Base-by-base conservation (phyloP, 2,113 vertebrate species). In the Atherinomorus stipes region DNA sequence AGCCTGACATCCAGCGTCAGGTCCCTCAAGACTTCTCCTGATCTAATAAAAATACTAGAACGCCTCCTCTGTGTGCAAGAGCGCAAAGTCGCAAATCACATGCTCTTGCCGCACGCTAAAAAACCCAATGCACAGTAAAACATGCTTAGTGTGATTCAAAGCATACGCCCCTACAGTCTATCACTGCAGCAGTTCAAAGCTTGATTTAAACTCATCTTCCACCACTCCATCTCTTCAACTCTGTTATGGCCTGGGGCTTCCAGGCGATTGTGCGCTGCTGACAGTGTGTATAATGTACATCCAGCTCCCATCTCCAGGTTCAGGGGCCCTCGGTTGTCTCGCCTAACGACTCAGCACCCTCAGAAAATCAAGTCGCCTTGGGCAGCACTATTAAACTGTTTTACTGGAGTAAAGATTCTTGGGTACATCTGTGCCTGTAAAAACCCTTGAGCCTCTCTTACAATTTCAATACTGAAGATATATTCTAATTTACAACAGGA, bases 211-310 rank as follows among this genome's bases (percentile, higher is more conserved):
- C 79, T 81, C 76, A 52, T 80, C 83, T 64, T 77, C 78, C 62
- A 63, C 74, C 54, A 58, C 53, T 85, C 78, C 81, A 68, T 87
- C 82, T 78, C 64, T 49, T 66, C 74, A 58, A 71, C 82, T 88
- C 78, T 88, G 89, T 89, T 89, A 79, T 91, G 87, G 89, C 91
- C 91, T 59, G 56, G 11, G 89, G 92, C 84, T 69, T 66, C 59
- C 61, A 34, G 26, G 71, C 83, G 67, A 78, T 81, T 78, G 77
- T 75, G 53, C 40, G 65, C 85, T 74, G 65, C 84, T 80, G 76
- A 84, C 78, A 77, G 83, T 58, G 42, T 82, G 78, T 64, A 81
- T 77, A 85, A 85, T 80, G 83, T 54, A 76, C 86, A 73, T 88
- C 77, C 59, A 77, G 63, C 83, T 82, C 76, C 52, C 72, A 62